These are phyloP conservation scores for Chiloscyllium punctatum DNA, from an alignment of 2,797 vertebrate genomes.

Conservation along the genomic window DNA sequence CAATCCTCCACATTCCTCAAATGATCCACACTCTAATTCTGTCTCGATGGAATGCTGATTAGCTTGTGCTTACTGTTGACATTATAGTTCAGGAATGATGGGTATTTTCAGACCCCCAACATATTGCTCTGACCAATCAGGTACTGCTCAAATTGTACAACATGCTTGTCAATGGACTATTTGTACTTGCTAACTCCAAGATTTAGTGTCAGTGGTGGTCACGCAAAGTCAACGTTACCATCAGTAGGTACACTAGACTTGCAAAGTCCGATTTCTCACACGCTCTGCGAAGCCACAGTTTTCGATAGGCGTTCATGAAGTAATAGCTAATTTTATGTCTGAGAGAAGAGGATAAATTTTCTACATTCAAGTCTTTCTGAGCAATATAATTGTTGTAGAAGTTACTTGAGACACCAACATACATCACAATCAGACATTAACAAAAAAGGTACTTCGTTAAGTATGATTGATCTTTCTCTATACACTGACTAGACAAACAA, in stretches of 20 bases:
- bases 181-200: not conserved
- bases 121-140: constrained; percentile 32
- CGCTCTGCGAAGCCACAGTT: constrained; percentile 27
- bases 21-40: not conserved
- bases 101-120: not conserved
- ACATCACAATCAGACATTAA: not conserved
- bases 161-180: constrained; percentile 20
- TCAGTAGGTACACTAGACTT: constrained; percentile 29
- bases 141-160: constrained; percentile 12
- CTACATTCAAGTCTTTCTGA: not conserved
- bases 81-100: not conserved
- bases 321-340: constrained; percentile 38
- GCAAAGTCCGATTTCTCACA: constrained; percentile 37
- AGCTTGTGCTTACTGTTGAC: not conserved
- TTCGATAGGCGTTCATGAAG: constrained; percentile 33
- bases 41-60: not conserved
- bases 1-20: not conserved
- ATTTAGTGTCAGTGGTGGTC: constrained; percentile 8
- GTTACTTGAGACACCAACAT: constrained; percentile 7
- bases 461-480: not conserved
- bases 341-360: constrained; percentile 28
- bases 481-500: not conserved
- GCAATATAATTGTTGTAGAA: not conserved
- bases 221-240: constrained; percentile 27
- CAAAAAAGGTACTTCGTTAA: not conserved